Evolutionary conservation across 2,797 vertebrate species (phyloP), one percentile per base, ranked within the genome.

Genomic region (Enteromius paludinosus): DNA sequence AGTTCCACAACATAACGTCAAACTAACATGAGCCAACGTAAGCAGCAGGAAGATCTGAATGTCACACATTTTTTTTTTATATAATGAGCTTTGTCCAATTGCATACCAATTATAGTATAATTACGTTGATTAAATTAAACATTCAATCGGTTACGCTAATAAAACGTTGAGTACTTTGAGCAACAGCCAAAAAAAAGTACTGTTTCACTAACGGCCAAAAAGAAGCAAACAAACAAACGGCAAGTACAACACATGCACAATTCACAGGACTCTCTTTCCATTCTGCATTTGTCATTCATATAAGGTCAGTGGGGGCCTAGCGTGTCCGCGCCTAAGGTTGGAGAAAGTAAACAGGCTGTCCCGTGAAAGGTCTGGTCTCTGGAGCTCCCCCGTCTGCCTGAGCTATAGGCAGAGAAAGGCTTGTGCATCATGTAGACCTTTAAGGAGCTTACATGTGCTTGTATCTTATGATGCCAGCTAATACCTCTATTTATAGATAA

Each of bases 401-500:
- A 66, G 81, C 81, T 69, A 81, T 72, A 76, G 83, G 33, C 75
- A 84, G 86, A 80, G 65, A 89, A 85, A 91, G 85, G 82, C 83
- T 73, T 52, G 17, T 81, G 86, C 82, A 85, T 73, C 52, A 69
- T 74, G 86, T 83, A 90, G 87, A 90, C 88, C 85, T 86, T 87
- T 92, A 92, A 90, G 88, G 85, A 92, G 90, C 92, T 93, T 93
- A 90, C 77, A 85, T 86, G 85, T 84, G 84, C 78, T 84, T 88
- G 87, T 88, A 81, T 90, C 86, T 89, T 92, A 92, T 92, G 89
- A 92, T 89, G 83, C 84, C 90, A 90, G 92, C 89, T 93, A 93
- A 93, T 90, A 74, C 90, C 88, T 85, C 91, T 95, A 94, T 94
- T 93, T 93, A 94, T 94, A 95, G 92, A 91, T 93, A 92, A 94